Evolutionary conservation across 2,113 vertebrate genomes (phyloP).

Genomic region (Gnathonemus echidnorhynchus): DNA sequence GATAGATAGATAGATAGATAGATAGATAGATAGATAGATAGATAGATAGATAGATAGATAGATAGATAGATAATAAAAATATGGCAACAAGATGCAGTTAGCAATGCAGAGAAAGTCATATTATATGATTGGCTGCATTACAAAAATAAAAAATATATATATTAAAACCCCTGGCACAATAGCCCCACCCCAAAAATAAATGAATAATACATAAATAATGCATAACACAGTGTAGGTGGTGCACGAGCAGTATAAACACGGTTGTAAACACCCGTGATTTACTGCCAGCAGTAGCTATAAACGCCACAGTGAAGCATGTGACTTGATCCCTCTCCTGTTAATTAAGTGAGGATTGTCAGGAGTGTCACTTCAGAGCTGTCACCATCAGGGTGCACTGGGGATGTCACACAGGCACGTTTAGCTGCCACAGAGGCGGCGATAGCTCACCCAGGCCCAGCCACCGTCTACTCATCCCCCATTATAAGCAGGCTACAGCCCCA

Average conservation of each 20-base stretch:
- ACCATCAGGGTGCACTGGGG: neutral
- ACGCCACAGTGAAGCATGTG: neutral
- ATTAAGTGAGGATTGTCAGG: conserved; percentile 3
- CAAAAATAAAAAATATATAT: neutral
- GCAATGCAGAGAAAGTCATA: neutral
- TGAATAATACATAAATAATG: neutral
- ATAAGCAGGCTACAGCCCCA: conserved; percentile 28
- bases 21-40: no score
- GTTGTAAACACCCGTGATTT: neutral
- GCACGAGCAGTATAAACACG: neutral
- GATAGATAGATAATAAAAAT: neutral
- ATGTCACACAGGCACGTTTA: neutral
- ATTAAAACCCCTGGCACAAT: neutral
- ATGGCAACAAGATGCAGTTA: neutral
- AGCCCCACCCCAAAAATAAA: neutral
- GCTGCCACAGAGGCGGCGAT: conserved; percentile 10
- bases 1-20: no score
- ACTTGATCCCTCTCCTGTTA: neutral
- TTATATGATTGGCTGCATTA: neutral
- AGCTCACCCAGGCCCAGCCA: conserved; percentile 29
- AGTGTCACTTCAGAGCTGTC: neutral
- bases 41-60: no score
- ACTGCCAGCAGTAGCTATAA: neutral
- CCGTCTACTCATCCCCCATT: conserved; percentile 44
- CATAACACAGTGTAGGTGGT: neutral